Percentiles rank a stretch among this genome's conserved stretches.
Evolutionary conservation across 2,113 vertebrate species (phyloP).

Genomic region (Tupaia tana): DNA sequence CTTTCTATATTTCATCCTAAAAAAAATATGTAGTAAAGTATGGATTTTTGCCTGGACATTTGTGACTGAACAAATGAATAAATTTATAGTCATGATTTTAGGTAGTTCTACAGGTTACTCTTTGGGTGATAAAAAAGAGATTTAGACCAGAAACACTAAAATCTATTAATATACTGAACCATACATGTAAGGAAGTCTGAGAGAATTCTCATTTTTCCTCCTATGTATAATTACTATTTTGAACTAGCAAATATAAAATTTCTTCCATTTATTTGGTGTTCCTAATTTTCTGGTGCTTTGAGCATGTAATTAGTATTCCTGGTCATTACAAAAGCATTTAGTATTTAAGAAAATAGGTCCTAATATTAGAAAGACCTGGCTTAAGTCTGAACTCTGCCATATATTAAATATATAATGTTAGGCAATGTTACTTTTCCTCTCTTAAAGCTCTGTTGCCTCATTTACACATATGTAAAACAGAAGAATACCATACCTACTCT

Average conservation of each 20-base stretch:
- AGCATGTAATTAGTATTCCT: neutral
- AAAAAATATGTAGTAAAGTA: neutral
- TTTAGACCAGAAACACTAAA: neutral
- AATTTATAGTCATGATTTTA: neutral
- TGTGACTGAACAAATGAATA: neutral
- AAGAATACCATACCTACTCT: neutral
- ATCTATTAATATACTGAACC: neutral
- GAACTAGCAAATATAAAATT: neutral
- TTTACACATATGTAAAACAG: neutral
- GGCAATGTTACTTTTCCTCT: neutral
- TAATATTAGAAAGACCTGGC: neutral
- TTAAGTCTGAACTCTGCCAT: neutral
- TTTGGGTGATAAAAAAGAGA: neutral
- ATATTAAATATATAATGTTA: constrained; percentile 8
- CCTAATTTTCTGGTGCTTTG: neutral
- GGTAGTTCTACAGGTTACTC: neutral
- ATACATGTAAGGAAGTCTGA: neutral
- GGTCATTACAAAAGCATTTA: neutral
- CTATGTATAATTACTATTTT: neutral
- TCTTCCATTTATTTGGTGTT: neutral
- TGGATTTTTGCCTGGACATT: neutral
- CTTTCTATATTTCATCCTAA: neutral
- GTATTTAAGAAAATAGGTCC: neutral
- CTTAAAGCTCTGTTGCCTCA: neutral
- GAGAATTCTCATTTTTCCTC: neutral